Conservation (phyloP, 1,140 invertebrate species). For the Orius laevigatus region DNA sequence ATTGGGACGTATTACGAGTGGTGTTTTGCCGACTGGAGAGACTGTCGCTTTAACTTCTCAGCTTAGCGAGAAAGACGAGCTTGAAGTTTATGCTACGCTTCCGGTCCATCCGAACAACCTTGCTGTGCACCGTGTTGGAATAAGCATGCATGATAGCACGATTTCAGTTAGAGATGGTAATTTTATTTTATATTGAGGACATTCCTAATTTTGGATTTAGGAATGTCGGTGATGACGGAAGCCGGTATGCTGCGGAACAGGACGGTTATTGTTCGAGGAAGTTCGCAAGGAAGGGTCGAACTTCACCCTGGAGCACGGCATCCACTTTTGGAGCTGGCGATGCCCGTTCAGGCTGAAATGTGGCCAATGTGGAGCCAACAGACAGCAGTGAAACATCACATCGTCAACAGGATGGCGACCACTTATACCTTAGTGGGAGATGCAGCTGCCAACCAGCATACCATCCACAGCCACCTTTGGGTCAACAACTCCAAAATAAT, state of each 20-base stretch:
- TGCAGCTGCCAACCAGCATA: slow-evolving; percentile 62
- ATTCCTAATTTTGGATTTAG: slow-evolving; percentile 8
- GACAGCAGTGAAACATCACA: slow-evolving; percentile 53
- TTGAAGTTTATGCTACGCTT: slow-evolving; percentile 46
- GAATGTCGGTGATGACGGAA: slow-evolving; percentile 29
- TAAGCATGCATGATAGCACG: slow-evolving; percentile 24
- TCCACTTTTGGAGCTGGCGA: slow-evolving; percentile 65
- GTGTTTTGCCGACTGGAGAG: slow-evolving; percentile 80
- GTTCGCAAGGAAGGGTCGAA: slow-evolving; percentile 45
- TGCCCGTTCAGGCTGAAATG: slow-evolving; percentile 85
- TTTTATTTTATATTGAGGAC: not conserved
- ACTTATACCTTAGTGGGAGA: slow-evolving; percentile 66
- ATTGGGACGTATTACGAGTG: slow-evolving; percentile 63
- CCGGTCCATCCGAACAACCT: slow-evolving; percentile 21
- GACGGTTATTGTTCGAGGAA: slow-evolving; percentile 42
- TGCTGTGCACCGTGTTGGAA: slow-evolving; percentile 16
- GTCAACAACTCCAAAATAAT: slow-evolving; percentile 69
- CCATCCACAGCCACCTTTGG: slow-evolving; percentile 62
- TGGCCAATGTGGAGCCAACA: slow-evolving; percentile 73
- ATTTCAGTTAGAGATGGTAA: slow-evolving; percentile 24
- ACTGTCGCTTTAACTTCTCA: slow-evolving; percentile 59
- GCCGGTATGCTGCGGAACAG: slow-evolving; percentile 61
- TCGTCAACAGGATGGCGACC: slow-evolving; percentile 62
- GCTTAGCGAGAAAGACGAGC: slow-evolving; percentile 52
- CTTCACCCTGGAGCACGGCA: slow-evolving; percentile 50